A percentile compares a stretch with the other conserved stretches of the same genome.
Conservation (phyloP, 2,888 invertebrate genomes). For the Timandra comae region DNA sequence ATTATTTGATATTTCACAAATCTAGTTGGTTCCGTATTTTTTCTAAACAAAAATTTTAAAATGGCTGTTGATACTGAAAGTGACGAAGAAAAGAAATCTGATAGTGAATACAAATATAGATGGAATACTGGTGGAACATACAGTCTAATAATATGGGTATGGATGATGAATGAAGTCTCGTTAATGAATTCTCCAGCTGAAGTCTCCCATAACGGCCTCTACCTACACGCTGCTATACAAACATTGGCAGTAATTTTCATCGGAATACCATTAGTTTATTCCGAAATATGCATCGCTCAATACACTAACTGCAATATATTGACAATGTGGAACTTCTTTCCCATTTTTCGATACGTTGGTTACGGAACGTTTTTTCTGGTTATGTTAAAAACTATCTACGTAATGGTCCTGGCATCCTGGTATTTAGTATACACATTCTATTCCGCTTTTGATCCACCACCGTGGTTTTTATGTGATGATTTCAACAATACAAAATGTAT, state of each 20-base stretch:
- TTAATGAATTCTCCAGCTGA: constrained; percentile 39
- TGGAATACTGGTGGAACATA: constrained; percentile 52
- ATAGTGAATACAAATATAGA: constrained; percentile 29
- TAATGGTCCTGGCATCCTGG: constrained; percentile 49
- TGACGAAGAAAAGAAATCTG: constrained; percentile 31
- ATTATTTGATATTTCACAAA: constrained; percentile 12
- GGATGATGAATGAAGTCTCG: constrained; percentile 58
- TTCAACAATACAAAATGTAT: constrained; percentile 48
- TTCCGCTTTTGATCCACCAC: constrained; percentile 47
- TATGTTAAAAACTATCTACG: constrained; percentile 43
- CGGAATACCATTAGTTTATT: constrained; percentile 59
- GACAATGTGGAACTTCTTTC: constrained; percentile 58
- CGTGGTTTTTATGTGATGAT: constrained; percentile 57
- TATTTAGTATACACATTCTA: constrained; percentile 53
- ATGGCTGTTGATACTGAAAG: constrained; percentile 16
- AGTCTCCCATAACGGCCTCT: constrained; percentile 50
- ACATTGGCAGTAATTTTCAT: constrained; percentile 41
- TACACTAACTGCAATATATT: constrained; percentile 54
- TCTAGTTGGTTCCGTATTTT: constrained; percentile 26
- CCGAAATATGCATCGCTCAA: constrained; percentile 60
- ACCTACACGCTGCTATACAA: constrained; percentile 37
- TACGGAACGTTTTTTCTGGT: constrained; percentile 45
- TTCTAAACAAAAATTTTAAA: too few relatives aligned
- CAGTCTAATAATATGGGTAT: constrained; percentile 48
- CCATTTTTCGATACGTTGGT: constrained; percentile 50